Evolutionary conservation across 2,797 vertebrate genomes (phyloP).

Genomic region (Tragopan temminckii): DNA sequence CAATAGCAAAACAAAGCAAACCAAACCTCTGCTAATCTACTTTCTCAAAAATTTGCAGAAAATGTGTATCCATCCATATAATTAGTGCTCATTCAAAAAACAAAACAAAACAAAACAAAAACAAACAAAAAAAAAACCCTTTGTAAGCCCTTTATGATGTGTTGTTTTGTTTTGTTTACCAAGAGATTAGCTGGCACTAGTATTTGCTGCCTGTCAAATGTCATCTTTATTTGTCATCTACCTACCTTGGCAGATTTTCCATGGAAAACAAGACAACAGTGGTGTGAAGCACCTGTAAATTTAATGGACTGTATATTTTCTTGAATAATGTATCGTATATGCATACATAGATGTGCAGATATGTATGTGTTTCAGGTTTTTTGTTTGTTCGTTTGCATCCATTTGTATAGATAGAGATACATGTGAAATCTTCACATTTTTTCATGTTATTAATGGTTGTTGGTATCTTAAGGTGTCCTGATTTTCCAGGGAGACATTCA

Average conservation of each 20-base stretch:
- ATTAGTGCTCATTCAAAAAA: neutral
- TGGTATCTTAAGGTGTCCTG: neutral
- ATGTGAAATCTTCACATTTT: neutral
- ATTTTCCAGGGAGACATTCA: neutral
- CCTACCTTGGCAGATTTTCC: conserved; percentile 4
- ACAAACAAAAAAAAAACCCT: neutral
- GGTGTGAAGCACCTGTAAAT: neutral
- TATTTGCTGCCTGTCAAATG: conserved; percentile 33
- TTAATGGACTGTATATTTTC: neutral
- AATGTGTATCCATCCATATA: neutral
- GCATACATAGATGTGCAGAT: neutral
- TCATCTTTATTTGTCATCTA: conserved; percentile 46
- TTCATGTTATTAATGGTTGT: neutral
- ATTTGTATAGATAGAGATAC: neutral
- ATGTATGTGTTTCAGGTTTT: neutral
- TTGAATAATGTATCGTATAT: rapidly evolving
- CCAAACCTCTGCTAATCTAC: neutral
- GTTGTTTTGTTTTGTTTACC: conserved; percentile 23
- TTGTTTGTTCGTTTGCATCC: neutral
- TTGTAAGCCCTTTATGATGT: neutral
- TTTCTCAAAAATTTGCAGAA: neutral
- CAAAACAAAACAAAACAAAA: neutral
- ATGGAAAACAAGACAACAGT: neutral
- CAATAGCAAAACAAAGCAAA: neutral
- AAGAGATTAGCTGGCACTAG: neutral